Base-by-base conservation (phyloP, 2,888 invertebrate genomes). In the Megamerina dolium region DNA sequence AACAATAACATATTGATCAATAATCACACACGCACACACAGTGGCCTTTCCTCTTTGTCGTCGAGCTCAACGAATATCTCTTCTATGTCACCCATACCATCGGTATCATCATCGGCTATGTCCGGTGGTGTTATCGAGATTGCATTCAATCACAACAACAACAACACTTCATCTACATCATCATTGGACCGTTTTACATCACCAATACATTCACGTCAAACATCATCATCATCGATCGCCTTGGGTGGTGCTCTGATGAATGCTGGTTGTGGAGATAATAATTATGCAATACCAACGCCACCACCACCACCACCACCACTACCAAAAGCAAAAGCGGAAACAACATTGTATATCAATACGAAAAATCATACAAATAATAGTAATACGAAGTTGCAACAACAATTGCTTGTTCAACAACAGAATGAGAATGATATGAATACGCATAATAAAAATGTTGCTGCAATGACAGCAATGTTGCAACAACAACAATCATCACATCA, bases 401-500 rank as follows among this genome's bases (percentile, higher is more conserved):
- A 46, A 39, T 51, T 45, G 41, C 51, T 47, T 43, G 51, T 45
- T 44, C 55, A 48, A 45, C 56, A 61, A 47, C 63, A 63, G 52
- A 66, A 66, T 55, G 67, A 69, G 56, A 66, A 66, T 53, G 66
- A 68, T 54, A 64, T 65, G 65, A 70, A 68, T 55, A 60, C 58
- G 46, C 66, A 66, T 50, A 69, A 69, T 52, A 64, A 66, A 54
- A 57, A 58, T 53, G 55, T 37, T 16, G 12, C 10, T 12, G 12
- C 40, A 38, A 26, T 37, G 23, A 12, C 26, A 6, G 2, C n/a
- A n/a, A n/a, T 40, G n/a, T n/a, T 12, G 14, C 32, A 16, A 14
- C 39, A 30, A 34, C 46, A 30, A 26, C 26, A 54, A 14, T 17
- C 13, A 19, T 16, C 20, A 17, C 40, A 33, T 37, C 46, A 23